These are phyloP conservation scores for Agrotis puta DNA, from an alignment of 2,888 invertebrate genomes.

Conservation along the genomic window DNA sequence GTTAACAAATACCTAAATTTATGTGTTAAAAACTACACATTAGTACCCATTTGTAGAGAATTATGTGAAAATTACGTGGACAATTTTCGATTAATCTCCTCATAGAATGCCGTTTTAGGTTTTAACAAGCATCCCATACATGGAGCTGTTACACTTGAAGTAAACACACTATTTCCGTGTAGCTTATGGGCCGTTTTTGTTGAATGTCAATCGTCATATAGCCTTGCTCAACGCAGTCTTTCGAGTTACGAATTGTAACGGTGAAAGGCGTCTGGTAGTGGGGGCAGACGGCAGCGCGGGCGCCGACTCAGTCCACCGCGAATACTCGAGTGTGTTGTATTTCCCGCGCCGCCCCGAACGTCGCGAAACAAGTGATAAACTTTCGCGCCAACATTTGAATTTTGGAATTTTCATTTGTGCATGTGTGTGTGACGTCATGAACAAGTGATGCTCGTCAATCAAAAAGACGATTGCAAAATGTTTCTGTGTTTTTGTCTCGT, in stretches of 20 bases:
- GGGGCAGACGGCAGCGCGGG: slow-evolving; percentile 71
- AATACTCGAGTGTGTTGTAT: slow-evolving; percentile 71
- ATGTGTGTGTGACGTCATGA: slow-evolving; percentile 78
- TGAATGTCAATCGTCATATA: slow-evolving; percentile 89
- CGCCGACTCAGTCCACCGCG: slow-evolving; percentile 72
- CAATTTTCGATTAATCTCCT: background rate
- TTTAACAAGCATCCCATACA: slow-evolving; percentile 56
- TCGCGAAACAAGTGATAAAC: slow-evolving; percentile 70
- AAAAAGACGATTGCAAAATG: slow-evolving; percentile 82
- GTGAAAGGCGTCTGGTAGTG: slow-evolving; percentile 81
- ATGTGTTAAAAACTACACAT: background rate
- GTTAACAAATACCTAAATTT: background rate
- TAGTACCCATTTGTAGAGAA: no score
- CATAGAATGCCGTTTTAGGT: slow-evolving; percentile 21
- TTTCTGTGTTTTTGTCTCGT: slow-evolving; percentile 83
- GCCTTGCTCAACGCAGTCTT: slow-evolving; percentile 88
- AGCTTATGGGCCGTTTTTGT: slow-evolving; percentile 82
- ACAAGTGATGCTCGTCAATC: slow-evolving; percentile 76
- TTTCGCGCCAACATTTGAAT: slow-evolving; percentile 80
- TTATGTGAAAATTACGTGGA: background rate
- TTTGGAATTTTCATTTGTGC: slow-evolving; percentile 57
- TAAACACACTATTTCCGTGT: slow-evolving; percentile 83
- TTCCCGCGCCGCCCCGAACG: slow-evolving; percentile 36
- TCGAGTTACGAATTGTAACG: slow-evolving; percentile 87
- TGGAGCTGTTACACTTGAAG: slow-evolving; percentile 59